These are phyloP conservation scores for Ectropis grisescens DNA, from an alignment of 1,140 invertebrate species.

Conservation along the genomic window DNA sequence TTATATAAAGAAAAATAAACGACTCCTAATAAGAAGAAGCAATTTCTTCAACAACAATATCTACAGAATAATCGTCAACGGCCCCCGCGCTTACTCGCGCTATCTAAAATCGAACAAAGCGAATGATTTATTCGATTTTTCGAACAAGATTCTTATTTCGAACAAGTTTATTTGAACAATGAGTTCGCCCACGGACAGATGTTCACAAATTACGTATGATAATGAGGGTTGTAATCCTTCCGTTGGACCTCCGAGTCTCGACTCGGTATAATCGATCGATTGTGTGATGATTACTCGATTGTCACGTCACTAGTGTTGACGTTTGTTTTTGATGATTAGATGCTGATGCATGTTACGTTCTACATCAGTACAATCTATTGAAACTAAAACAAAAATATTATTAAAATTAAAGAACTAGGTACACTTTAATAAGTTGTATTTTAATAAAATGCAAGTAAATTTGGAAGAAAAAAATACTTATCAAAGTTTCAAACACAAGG, in stretches of 20 bases:
- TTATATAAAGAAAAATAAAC: too few relatives aligned
- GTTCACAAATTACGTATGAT: slow-evolving; percentile 44
- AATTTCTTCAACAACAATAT: slow-evolving; percentile 15
- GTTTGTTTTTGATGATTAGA: too few relatives aligned
- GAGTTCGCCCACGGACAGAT: slow-evolving; percentile 37
- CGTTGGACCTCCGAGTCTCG: slow-evolving; percentile 31
- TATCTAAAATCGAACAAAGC: slow-evolving; percentile 18
- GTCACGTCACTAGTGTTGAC: slow-evolving; percentile 9
- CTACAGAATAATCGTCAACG: slow-evolving; percentile 15
- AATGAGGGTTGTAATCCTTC: slow-evolving; percentile 39
- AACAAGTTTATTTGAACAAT: slow-evolving; percentile 27
- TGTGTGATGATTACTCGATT: slow-evolving; percentile 23
- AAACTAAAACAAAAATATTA: too few relatives aligned
- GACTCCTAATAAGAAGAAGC: too few relatives aligned
- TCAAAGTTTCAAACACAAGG: too few relatives aligned
- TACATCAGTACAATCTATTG: too few relatives aligned
- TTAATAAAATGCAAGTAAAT: too few relatives aligned
- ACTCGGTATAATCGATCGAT: slow-evolving; percentile 43
- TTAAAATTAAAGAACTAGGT: too few relatives aligned
- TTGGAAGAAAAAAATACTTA: too few relatives aligned
- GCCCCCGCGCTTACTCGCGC: slow-evolving; percentile 19
- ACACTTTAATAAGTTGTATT: too few relatives aligned
- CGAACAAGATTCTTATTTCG: slow-evolving; percentile 10
- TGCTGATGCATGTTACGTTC: too few relatives aligned
- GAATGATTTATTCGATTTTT: too few relatives aligned